A percentile compares a stretch with the other conserved stretches of the same genome.
Conservation (phyloP, 35 echinoderm and acorn worm species). For the Apostichopus japonicus region DNA sequence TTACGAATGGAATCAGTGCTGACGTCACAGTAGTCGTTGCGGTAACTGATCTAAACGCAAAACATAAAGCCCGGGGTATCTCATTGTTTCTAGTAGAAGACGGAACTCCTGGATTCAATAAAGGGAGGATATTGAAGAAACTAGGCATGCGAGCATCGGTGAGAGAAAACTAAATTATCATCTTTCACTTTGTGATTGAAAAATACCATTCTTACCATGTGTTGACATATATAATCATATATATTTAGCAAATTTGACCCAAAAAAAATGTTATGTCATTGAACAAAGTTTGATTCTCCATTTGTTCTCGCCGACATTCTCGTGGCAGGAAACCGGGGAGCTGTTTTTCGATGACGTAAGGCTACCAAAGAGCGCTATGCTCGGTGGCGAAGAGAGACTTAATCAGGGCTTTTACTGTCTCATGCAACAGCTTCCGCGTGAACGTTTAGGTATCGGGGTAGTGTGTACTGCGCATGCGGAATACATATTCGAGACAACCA, state of each 20-base stretch:
- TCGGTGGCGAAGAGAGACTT: constrained; percentile 47
- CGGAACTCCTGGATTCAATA: constrained; percentile 74
- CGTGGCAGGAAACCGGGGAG: constrained; percentile 70
- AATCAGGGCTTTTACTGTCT: constrained; percentile 79
- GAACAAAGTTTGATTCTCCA: background rate
- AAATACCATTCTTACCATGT: no score
- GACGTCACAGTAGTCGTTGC: constrained; percentile 78
- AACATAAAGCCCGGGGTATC: constrained; percentile 74
- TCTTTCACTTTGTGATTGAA: no score
- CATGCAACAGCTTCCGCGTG: constrained; percentile 79
- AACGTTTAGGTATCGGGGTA: constrained; percentile 56
- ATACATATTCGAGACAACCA: constrained; percentile 80
- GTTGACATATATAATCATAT: no score
- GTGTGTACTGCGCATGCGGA: constrained; percentile 44
- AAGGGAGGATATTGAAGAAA: constrained; percentile 71
- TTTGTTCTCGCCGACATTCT: background rate
- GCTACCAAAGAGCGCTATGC: constrained; percentile 63
- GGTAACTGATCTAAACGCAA: constrained; percentile 65
- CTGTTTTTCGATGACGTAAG: constrained; percentile 88
- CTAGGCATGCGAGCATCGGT: constrained; percentile 69
- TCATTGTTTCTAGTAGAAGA: constrained; percentile 73
- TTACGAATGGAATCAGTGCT: constrained; percentile 75
- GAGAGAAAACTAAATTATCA: background rate
- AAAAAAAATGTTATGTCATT: no score
- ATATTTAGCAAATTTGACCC: no score